Evolutionary conservation across 2,888 invertebrate genomes (phyloP), one percentile per base, ranked within the genome.

Genomic region (Melinopterus prodromus): DNA sequence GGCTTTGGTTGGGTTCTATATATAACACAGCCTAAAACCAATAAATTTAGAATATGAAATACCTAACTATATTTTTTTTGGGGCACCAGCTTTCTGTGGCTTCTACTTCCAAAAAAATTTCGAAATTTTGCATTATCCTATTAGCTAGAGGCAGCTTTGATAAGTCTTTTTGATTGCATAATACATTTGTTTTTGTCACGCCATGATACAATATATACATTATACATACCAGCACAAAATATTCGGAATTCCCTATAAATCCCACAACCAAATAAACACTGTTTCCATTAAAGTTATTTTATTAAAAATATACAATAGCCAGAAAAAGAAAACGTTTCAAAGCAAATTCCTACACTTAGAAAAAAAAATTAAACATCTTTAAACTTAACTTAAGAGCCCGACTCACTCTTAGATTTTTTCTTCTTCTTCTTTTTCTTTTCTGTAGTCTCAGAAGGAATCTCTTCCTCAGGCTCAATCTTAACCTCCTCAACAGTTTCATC

Each of bases 351-450:
- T 53, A 53, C 53, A 53, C 53, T 53, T 53, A 53, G 53, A 53
- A 53, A 53, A 53, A 53, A 53, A 53, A 15, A 16, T 35, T 74
- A 26, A 74, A 74, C 74, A 74, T 16, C 14, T 74, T 36, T n/a
- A 74, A n/a, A 36, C 36, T 74, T 74, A 74, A 74, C 71, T 71
- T 74, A 37, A 74, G 36, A n/a, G 6, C n/a, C 7, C 26, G 26
- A 14, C 36, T 74, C 36, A n/a, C 74, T 36, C 74, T 74, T 71
- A 26, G 26, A 26, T 79, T 83, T 82, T 26, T 78, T 78, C 69
- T 82, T 82, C 15, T 76, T 78, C 78, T 82, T 82, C 78, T 81
- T 80, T 76, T 83, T 82, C 78, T 84, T 83, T 80, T 79, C 70
- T 71, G 71, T 71, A 37, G 36, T 37, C 16, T 70, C 16, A 37